Percentiles rank a stretch among this genome's conserved stretches.
These are phyloP conservation scores for Montipora capricornis DNA, from an alignment of 64 coral and sea anemone genomes.

Conservation along the genomic window DNA sequence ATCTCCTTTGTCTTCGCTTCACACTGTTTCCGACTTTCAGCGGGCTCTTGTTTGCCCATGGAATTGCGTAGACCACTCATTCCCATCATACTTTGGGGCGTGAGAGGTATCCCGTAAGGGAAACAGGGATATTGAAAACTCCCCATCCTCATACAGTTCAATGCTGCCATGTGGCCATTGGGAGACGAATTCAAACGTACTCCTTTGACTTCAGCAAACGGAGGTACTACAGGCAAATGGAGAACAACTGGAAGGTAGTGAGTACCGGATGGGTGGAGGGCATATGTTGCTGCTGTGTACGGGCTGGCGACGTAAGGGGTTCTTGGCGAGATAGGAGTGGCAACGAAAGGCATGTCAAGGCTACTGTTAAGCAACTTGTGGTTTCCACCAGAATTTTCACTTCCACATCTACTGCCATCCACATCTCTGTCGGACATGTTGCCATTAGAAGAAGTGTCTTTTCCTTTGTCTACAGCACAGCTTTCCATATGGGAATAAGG, in stretches of 20 bases:
- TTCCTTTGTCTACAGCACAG: not conserved
- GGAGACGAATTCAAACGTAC: slow-evolving; percentile 4
- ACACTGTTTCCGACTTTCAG: not conserved
- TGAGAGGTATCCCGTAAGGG: not conserved
- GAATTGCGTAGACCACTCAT: not conserved
- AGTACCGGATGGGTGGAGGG: slow-evolving; percentile 41
- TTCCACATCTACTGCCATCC: slow-evolving; percentile 4
- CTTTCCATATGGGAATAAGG: not conserved
- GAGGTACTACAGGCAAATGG: slow-evolving; percentile 1
- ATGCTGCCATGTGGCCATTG: slow-evolving; percentile 6
- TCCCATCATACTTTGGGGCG: not conserved
- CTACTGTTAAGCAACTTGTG: slow-evolving; percentile 6
- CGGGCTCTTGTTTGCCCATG: not conserved
- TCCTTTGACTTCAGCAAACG: slow-evolving; percentile 28
- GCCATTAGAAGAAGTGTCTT: not conserved
- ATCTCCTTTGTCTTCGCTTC: slow-evolving; percentile 11
- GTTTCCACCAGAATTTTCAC: not conserved
- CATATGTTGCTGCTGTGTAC: slow-evolving; percentile 13
- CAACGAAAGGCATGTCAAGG: not conserved
- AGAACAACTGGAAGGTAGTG: slow-evolving; percentile 41
- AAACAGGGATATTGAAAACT: slow-evolving; percentile 20
- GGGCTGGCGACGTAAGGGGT: slow-evolving; percentile 33
- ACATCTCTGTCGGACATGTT: slow-evolving; percentile 21
- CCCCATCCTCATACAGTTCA: slow-evolving; percentile 33
- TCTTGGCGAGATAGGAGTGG: slow-evolving; percentile 24